Conservation (phyloP, 2,888 invertebrate species). For the Pristionchus entomophagus region DNA sequence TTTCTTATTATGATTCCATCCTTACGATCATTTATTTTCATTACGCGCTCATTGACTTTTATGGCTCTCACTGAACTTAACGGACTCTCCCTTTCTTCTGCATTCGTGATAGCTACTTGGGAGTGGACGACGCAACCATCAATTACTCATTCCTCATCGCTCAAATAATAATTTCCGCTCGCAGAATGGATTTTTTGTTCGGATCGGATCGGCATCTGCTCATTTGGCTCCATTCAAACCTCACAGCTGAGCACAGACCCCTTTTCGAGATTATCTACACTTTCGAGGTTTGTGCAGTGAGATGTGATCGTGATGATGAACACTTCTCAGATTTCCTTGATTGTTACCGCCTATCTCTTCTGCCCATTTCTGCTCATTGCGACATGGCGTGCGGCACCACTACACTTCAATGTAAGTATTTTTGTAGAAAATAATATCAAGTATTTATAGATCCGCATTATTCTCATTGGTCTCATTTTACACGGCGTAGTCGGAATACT, state of each 20-base stretch:
- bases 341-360: not conserved
- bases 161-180: too few relatives aligned
- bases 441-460: not conserved
- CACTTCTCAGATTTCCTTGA: not conserved
- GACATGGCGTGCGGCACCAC: not conserved
- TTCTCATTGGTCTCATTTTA: not conserved
- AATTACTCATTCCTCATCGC: too few relatives aligned
- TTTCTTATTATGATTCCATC: too few relatives aligned
- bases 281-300: not conserved
- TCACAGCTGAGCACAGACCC: not conserved
- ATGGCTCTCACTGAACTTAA: too few relatives aligned
- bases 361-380: not conserved
- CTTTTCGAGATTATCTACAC: not conserved
- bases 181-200: constrained; percentile 13
- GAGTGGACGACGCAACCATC: too few relatives aligned
- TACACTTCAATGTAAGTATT: not conserved
- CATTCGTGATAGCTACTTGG: too few relatives aligned
- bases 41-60: too few relatives aligned
- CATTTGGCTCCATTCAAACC: not conserved
- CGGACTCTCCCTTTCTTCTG: too few relatives aligned
- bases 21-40: too few relatives aligned
- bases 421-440: not conserved
- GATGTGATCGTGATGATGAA: too few relatives aligned
- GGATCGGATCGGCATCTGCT: not conserved
- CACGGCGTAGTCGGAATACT: not conserved